Evolutionary conservation across 1,140 invertebrate species (phyloP).

Genomic region (Tigriopus japonicus): DNA sequence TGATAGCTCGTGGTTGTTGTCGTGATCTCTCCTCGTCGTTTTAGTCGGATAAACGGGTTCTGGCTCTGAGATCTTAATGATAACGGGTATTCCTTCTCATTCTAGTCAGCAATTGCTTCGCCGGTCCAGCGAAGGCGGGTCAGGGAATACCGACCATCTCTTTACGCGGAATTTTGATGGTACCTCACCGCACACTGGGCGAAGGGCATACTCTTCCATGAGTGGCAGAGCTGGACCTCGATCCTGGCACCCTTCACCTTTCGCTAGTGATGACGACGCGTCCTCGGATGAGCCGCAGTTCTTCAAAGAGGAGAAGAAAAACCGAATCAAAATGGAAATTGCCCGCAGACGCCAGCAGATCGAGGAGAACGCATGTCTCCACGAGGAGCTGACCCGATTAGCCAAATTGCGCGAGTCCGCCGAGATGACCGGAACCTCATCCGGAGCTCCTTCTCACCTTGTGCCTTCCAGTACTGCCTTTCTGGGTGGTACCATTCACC

Average conservation of each 20-base stretch:
- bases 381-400: conserved; percentile 35
- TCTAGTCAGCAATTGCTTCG: conserved; percentile 6
- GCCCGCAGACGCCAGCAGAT: conserved; percentile 38
- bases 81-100: not conserved
- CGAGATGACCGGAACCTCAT: conserved; percentile 19
- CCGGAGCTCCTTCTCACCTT: not conserved
- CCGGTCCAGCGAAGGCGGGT: conserved; percentile 8
- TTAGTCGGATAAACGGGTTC: too few relatives aligned
- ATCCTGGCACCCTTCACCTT: conserved; percentile 39
- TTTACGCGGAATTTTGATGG: not conserved
- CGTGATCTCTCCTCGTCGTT: too few relatives aligned
- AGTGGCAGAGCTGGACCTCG: conserved; percentile 22
- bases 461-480: not conserved
- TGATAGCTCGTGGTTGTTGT: too few relatives aligned
- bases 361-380: conserved; percentile 37
- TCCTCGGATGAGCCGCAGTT: conserved; percentile 30
- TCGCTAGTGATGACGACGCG: conserved; percentile 31
- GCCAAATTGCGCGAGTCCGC: conserved; percentile 29
- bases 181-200: not conserved
- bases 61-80: too few relatives aligned
- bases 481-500: conserved; percentile 7
- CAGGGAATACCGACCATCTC: not conserved
- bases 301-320: conserved; percentile 37
- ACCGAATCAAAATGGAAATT: conserved; percentile 41
- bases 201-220: conserved; percentile 11